These are phyloP conservation scores for Willowsia nigromaculata DNA, from an alignment of 2,888 invertebrate genomes.

Conservation along the genomic window DNA sequence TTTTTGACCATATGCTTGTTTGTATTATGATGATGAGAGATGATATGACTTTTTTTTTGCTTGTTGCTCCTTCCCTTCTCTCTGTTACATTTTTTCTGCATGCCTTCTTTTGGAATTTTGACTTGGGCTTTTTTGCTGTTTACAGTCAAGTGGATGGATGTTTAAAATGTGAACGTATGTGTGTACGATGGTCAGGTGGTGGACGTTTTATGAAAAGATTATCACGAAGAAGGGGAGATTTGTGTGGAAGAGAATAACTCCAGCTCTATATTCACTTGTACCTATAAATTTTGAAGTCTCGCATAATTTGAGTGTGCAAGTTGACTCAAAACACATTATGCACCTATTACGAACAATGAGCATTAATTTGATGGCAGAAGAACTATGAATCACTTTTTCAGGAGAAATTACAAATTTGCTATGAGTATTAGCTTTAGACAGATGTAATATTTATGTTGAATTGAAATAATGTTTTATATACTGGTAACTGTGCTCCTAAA, in stretches of 20 bases:
- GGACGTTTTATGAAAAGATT: too few species aligned
- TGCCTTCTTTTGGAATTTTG: constrained; percentile 20
- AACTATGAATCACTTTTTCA: neutral
- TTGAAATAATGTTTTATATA: too few species aligned
- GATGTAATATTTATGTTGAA: too few species aligned
- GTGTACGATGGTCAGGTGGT: neutral
- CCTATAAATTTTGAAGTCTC: neutral
- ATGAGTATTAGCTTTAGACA: neutral
- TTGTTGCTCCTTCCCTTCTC: constrained; percentile 11
- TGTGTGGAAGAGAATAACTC: neutral
- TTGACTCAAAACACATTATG: neutral
- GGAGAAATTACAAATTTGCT: neutral
- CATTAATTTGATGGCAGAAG: neutral
- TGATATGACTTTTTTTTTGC: constrained; percentile 14
- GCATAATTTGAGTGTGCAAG: neutral
- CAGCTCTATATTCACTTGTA: neutral
- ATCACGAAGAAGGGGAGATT: neutral
- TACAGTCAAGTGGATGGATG: neutral
- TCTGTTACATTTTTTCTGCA: constrained; percentile 16
- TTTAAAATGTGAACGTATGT: too few species aligned
- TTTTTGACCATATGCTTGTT: constrained; percentile 42
- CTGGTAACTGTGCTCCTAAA: too few species aligned
- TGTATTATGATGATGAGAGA: neutral
- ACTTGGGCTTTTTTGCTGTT: neutral
- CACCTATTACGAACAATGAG: neutral